A percentile compares a stretch with the other conserved stretches of the same genome.
phyloP scores from a whole-genome alignment of 2,888 invertebrate genomes.

The Leptarthrus brevirostris region DNA sequence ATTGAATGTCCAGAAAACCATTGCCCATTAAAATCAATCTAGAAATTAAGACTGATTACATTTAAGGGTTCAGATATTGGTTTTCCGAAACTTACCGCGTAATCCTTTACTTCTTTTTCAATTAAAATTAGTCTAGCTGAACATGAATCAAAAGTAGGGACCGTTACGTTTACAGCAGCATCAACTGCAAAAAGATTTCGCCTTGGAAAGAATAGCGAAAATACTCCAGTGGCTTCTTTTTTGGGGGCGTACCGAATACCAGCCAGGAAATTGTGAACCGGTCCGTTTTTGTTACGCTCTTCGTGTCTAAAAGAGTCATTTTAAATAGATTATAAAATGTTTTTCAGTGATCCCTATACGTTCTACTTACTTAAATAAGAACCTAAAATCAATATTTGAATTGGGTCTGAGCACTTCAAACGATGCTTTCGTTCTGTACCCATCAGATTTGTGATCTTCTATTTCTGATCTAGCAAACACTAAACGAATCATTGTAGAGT shows the following conservation, averaged over 20 bases:
- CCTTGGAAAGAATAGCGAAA: constrained; percentile 74
- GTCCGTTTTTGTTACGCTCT: constrained; percentile 67
- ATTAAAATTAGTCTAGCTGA: constrained; percentile 73
- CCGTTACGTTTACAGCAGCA: constrained; percentile 77
- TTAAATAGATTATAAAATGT: not conserved
- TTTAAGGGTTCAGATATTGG: not conserved
- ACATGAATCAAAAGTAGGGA: constrained; percentile 80
- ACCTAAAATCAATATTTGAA: constrained; percentile 75
- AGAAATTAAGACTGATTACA: not conserved
- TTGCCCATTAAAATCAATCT: constrained; percentile 78
- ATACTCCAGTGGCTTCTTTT: constrained; percentile 71
- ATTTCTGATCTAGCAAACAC: constrained; percentile 73
- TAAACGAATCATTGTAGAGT: constrained; percentile 73
- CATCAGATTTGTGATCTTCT: constrained; percentile 70
- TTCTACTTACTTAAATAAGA: constrained; percentile 67
- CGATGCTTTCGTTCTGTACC: constrained; percentile 70
- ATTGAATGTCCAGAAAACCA: constrained; percentile 81
- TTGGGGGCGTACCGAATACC: constrained; percentile 71
- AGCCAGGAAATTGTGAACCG: constrained; percentile 69
- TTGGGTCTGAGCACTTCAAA: constrained; percentile 75
- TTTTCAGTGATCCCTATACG: not conserved
- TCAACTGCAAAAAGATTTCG: constrained; percentile 76
- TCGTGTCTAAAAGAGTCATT: constrained; percentile 62
- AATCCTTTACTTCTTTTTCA: constrained; percentile 77
- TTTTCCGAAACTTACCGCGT: constrained; percentile 70